Conservation (phyloP, 2,113 vertebrate species). For the Eulemur rufifrons region DNA sequence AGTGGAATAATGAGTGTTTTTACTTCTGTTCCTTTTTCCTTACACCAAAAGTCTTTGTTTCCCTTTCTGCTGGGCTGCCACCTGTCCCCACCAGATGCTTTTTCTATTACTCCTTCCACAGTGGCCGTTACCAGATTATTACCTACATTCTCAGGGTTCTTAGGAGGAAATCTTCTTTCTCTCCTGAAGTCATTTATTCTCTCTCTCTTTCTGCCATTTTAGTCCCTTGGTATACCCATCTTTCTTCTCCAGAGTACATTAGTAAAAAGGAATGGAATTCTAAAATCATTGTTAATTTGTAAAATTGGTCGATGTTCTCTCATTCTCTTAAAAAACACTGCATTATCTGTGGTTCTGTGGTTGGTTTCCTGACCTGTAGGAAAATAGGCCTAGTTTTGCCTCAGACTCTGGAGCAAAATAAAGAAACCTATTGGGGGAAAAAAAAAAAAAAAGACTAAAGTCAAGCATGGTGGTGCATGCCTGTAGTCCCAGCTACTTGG, state of each 20-base stretch:
- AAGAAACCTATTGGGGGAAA: neutral
- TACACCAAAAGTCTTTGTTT: neutral
- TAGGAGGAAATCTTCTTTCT: neutral
- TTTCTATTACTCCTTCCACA: slow-evolving; percentile 51
- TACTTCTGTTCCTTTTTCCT: neutral
- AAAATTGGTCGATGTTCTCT: neutral
- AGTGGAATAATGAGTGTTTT: neutral
- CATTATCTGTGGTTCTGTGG: neutral
- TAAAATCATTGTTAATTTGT: neutral
- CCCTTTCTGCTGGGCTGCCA: slow-evolving; percentile 62
- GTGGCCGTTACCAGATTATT: slow-evolving; percentile 14
- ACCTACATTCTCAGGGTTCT: neutral
- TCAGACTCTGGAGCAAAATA: neutral
- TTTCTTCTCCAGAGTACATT: neutral
- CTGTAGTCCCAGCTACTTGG: too few relatives aligned
- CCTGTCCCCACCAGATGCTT: slow-evolving; percentile 60
- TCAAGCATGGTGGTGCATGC: too few relatives aligned
- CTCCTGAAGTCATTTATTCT: neutral
- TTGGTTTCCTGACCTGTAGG: neutral
- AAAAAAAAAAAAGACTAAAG: too few relatives aligned
- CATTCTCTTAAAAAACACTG: neutral
- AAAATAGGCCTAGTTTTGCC: neutral
- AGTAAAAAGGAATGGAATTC: neutral
- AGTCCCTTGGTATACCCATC: fast-evolving
- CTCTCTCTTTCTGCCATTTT: neutral